A percentile compares a stretch with the other conserved stretches of the same genome.
Evolutionary conservation across 2,113 vertebrate genomes (phyloP).

Genomic region (Gymnorhina tibicen): DNA sequence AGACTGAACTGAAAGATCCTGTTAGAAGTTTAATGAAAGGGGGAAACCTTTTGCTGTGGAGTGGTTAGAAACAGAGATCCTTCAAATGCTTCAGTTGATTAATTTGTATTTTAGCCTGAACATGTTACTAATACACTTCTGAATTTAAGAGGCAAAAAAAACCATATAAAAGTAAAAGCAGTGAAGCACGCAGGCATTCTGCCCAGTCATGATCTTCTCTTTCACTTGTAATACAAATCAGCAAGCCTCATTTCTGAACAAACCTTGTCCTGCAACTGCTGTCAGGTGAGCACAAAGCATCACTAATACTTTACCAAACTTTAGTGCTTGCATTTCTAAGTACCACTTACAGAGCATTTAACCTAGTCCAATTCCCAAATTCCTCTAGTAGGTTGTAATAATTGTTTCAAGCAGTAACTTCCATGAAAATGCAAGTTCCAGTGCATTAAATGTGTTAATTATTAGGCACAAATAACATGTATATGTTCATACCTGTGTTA

Average conservation of each 20-base stretch:
- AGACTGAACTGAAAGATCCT: background rate
- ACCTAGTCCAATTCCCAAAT: background rate
- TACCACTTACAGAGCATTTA: background rate
- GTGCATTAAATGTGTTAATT: background rate
- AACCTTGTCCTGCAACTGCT: no score
- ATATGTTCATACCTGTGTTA: accelerated
- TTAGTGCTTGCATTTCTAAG: background rate
- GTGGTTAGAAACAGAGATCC: background rate
- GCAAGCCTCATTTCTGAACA: background rate
- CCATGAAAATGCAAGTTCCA: background rate
- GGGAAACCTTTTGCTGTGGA: background rate
- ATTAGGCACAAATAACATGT: background rate
- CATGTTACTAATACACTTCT: background rate
- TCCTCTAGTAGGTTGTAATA: background rate
- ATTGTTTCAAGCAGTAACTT: background rate
- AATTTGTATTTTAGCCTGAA: background rate
- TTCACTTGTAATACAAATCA: no score
- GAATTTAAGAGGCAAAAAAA: background rate
- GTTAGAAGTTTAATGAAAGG: background rate
- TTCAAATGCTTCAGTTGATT: background rate
- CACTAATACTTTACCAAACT: background rate
- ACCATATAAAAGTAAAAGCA: background rate
- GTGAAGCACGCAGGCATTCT: background rate
- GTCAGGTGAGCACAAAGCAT: background rate
- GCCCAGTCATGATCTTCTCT: background rate